These are phyloP conservation scores for Darevskia nairensis DNA, from an alignment of 2,797 vertebrate species.

Conservation along the genomic window DNA sequence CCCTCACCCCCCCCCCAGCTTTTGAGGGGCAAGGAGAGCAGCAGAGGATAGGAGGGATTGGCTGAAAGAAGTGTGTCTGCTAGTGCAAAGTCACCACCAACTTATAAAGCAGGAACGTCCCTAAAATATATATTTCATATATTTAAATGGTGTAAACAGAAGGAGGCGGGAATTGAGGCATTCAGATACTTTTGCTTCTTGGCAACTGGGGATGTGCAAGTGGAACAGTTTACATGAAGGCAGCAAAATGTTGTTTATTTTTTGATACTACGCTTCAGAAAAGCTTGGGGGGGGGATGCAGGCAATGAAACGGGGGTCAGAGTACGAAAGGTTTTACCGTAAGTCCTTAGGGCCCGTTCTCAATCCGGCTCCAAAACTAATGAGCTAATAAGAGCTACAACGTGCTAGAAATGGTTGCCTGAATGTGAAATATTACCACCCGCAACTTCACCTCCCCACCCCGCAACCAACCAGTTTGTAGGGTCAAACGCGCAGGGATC, in stretches of 20 bases:
- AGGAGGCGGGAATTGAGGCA: neutral
- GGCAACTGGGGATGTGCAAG: neutral
- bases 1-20: too few relatives aligned
- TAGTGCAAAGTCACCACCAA: too few relatives aligned
- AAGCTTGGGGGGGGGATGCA: slow-evolving; percentile 7
- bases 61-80: too few relatives aligned
- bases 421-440: neutral
- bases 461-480: neutral
- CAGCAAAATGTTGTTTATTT: slow-evolving; percentile 4
- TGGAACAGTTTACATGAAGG: neutral
- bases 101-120: neutral
- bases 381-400: neutral
- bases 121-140: neutral
- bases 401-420: neutral
- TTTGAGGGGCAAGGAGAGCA: too few relatives aligned
- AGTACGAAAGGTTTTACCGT: neutral
- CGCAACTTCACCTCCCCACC: neutral
- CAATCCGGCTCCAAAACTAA: neutral
- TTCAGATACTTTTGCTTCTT: neutral
- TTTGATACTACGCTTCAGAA: neutral
- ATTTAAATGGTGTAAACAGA: neutral
- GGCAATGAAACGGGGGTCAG: neutral
- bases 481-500: neutral
- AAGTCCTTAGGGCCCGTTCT: neutral
- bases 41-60: too few relatives aligned